These are phyloP conservation scores for Trinectes maculatus DNA, from an alignment of 2,113 vertebrate species.

Conservation along the genomic window DNA sequence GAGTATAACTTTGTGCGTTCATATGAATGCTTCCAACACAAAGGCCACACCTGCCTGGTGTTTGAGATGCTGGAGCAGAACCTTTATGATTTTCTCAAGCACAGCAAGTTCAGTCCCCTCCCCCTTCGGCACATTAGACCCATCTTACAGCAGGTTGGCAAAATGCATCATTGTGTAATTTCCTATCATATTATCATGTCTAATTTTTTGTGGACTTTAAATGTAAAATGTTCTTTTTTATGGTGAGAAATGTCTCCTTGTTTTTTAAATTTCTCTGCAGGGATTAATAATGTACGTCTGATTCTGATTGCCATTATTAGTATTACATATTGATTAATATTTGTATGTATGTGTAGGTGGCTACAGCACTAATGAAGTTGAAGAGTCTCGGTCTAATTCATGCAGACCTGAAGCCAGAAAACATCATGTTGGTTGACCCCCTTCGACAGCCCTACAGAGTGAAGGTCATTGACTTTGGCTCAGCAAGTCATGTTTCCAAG, in stretches of 20 bases:
- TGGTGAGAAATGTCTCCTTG: no score
- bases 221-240: no score
- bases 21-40: slow-evolving; percentile 99
- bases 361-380: slow-evolving; percentile 96
- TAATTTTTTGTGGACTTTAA: not conserved
- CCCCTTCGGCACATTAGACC: slow-evolving; percentile 96
- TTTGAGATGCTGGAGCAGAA: slow-evolving; percentile 99
- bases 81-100: slow-evolving; percentile 97
- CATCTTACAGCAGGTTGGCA: slow-evolving; percentile 83
- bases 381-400: slow-evolving; percentile 96
- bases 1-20: slow-evolving; percentile 98
- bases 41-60: slow-evolving; percentile 98
- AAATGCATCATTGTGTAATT: not conserved
- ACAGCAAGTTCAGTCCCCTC: slow-evolving; percentile 97
- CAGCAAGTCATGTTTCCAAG: slow-evolving; percentile 95
- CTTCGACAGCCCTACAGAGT: slow-evolving; percentile 93
- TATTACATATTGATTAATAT: not conserved
- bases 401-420: slow-evolving; percentile 96
- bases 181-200: not conserved
- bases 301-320: no score
- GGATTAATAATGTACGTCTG: no score
- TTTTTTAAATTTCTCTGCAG: no score
- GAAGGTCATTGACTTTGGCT: slow-evolving; percentile 98
- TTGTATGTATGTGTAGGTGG: slow-evolving; percentile 78
- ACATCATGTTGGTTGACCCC: slow-evolving; percentile 98